These are phyloP conservation scores for Sparus aurata DNA, from an alignment of 2,797 vertebrate genomes.

Conservation along the genomic window DNA sequence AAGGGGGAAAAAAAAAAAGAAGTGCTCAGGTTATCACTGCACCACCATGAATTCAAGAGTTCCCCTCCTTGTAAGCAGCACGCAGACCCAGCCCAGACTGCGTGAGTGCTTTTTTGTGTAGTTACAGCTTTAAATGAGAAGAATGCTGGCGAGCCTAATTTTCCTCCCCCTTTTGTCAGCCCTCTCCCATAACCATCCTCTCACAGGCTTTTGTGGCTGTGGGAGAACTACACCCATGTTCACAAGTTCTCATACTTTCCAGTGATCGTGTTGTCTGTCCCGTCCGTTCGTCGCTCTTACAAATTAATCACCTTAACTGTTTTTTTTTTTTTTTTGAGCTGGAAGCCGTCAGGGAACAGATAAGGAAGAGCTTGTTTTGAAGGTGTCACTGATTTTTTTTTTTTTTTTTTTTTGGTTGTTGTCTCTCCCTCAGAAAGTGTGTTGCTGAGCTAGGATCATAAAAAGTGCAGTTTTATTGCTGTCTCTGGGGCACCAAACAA, in stretches of 20 bases:
- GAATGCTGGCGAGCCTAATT: constrained; percentile 96
- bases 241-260: constrained; percentile 71
- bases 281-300: neutral
- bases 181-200: constrained; percentile 84
- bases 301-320: neutral
- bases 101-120: constrained; percentile 88
- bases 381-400: constrained; percentile 22
- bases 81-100: constrained; percentile 90
- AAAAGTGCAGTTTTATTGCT: constrained; percentile 76
- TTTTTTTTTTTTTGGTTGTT: neutral
- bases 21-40: constrained; percentile 81
- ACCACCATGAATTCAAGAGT: constrained; percentile 85
- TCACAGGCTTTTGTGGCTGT: constrained; percentile 77
- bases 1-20: constrained; percentile 63
- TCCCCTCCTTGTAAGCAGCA: constrained; percentile 88
- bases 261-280: constrained; percentile 32
- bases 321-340: neutral
- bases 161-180: constrained; percentile 89
- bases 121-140: constrained; percentile 98
- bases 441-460: constrained; percentile 71
- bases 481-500: constrained; percentile 66
- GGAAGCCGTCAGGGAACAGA: constrained; percentile 39
- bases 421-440: constrained; percentile 23
- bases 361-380: constrained; percentile 39
- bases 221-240: constrained; percentile 83